A percentile compares a stretch with the other conserved stretches of the same genome.
Conservation (phyloP, 2,888 invertebrate genomes). For the Hypena proboscidalis region DNA sequence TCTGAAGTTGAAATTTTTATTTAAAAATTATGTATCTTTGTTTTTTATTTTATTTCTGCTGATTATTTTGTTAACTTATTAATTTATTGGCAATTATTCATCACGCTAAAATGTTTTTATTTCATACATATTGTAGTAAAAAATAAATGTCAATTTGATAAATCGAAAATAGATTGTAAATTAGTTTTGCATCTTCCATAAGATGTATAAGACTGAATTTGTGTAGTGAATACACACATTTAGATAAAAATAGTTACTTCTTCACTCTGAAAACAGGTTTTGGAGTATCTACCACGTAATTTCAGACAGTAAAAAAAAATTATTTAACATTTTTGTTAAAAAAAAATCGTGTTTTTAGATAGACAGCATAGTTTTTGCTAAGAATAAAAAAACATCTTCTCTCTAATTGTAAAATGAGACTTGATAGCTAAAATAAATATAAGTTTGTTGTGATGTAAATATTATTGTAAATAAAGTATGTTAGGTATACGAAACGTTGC, state of each 20-base stretch:
- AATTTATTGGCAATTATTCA: not conserved
- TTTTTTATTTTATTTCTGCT: conserved; percentile 5
- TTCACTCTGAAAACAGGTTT: too few relatives aligned
- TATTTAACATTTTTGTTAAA: too few relatives aligned
- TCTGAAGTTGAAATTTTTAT: conserved; percentile 6
- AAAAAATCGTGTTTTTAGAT: too few relatives aligned
- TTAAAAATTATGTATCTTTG: not conserved
- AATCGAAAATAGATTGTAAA: conserved; percentile 41
- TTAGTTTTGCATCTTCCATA: conserved; percentile 55
- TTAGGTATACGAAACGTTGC: conserved; percentile 68
- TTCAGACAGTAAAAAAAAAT: too few relatives aligned
- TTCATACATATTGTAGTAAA: conserved; percentile 26
- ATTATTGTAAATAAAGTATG: conserved; percentile 55
- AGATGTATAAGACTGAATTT: conserved; percentile 71
- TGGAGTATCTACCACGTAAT: too few relatives aligned
- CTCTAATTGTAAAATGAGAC: conserved; percentile 30
- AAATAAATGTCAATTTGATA: conserved; percentile 58
- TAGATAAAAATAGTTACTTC: conserved; percentile 36
- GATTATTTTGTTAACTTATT: conserved; percentile 3
- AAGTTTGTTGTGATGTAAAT: conserved; percentile 48
- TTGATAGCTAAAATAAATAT: conserved; percentile 30
- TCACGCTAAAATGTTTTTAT: conserved; percentile 9
- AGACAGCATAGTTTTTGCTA: too few relatives aligned
- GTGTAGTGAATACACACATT: conserved; percentile 48
- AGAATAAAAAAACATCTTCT: too few relatives aligned